A percentile compares a stretch with the other conserved stretches of the same genome.
Evolutionary conservation across 2,888 invertebrate species (phyloP).

Genomic region (Torymus texanus): DNA sequence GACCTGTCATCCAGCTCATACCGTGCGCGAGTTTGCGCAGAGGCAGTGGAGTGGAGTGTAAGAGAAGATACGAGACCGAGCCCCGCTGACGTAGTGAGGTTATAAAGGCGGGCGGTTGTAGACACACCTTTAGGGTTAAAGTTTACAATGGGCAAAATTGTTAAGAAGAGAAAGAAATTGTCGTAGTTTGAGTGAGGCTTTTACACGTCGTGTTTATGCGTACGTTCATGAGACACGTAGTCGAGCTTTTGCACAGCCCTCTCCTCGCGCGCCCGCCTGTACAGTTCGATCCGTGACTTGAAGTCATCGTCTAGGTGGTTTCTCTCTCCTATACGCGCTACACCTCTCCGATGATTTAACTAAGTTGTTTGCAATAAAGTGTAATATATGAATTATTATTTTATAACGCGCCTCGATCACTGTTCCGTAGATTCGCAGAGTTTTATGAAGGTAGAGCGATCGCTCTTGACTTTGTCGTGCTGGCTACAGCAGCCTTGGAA

Average conservation of each 20-base stretch:
- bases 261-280: too few relatives aligned
- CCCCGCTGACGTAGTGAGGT: slow-evolving; percentile 43
- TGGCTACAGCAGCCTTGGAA: background rate
- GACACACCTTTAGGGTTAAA: slow-evolving; percentile 52
- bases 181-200: background rate
- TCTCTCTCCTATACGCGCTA: too few relatives aligned
- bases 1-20: slow-evolving; percentile 24
- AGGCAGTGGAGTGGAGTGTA: too few relatives aligned
- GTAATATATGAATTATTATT: slow-evolving; percentile 41
- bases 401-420: background rate
- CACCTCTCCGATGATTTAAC: slow-evolving; percentile 9
- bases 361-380: slow-evolving; percentile 35
- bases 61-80: background rate
- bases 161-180: slow-evolving; percentile 52
- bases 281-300: too few relatives aligned
- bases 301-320: too few relatives aligned
- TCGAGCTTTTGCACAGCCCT: too few relatives aligned
- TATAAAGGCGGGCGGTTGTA: slow-evolving; percentile 36
- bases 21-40: too few relatives aligned
- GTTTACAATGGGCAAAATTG: slow-evolving; percentile 51
- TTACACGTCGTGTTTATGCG: too few relatives aligned
- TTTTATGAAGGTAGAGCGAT: slow-evolving; percentile 37
- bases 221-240: too few relatives aligned
- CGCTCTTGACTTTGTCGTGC: too few relatives aligned
- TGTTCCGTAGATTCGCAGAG: slow-evolving; percentile 17